A percentile compares a stretch with the other conserved stretches of the same genome.
phyloP scores from a whole-genome alignment of 1,140 invertebrate genomes.

The Drosophila paulistorum region DNA sequence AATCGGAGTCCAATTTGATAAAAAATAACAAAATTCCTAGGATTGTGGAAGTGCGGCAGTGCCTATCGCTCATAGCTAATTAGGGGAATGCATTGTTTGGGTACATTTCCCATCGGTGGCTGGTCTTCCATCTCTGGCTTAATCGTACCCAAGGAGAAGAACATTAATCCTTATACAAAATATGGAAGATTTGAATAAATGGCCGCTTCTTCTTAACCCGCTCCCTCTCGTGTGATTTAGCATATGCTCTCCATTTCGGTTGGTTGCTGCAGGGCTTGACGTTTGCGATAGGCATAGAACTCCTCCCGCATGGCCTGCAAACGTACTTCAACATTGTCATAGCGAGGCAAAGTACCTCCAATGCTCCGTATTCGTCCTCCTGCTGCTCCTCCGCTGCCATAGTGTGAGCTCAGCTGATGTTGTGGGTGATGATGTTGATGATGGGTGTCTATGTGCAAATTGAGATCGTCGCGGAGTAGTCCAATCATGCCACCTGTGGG shows the following conservation, averaged over 20 bases:
- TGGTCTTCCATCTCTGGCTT: neutral
- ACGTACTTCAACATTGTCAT: slow-evolving; percentile 93
- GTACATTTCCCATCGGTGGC: neutral
- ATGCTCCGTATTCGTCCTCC: neutral
- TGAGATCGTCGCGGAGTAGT: slow-evolving; percentile 83
- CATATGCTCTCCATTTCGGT: slow-evolving; percentile 91
- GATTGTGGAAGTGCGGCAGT: slow-evolving; percentile 4
- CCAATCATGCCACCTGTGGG: slow-evolving; percentile 83
- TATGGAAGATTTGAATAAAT: slow-evolving; percentile 3
- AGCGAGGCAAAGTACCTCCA: slow-evolving; percentile 83
- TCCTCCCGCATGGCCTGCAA: slow-evolving; percentile 98
- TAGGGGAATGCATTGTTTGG: neutral
- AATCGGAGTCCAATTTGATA: neutral
- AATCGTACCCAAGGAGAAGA: neutral
- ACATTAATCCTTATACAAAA: neutral
- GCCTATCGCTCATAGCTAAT: neutral
- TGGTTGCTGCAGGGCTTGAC: slow-evolving; percentile 88
- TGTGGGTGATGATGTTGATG: slow-evolving; percentile 46
- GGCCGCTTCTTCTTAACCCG: neutral
- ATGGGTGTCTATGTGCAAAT: slow-evolving; percentile 73
- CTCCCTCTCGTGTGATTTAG: slow-evolving; percentile 80
- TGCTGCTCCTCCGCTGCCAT: neutral
- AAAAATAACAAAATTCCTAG: neutral
- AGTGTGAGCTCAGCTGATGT: neutral
- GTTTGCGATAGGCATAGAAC: slow-evolving; percentile 95